These are phyloP conservation scores for Mesocentrotus franciscanus DNA, from an alignment of 53 echinoderm and acorn worm species.

Conservation along the genomic window DNA sequence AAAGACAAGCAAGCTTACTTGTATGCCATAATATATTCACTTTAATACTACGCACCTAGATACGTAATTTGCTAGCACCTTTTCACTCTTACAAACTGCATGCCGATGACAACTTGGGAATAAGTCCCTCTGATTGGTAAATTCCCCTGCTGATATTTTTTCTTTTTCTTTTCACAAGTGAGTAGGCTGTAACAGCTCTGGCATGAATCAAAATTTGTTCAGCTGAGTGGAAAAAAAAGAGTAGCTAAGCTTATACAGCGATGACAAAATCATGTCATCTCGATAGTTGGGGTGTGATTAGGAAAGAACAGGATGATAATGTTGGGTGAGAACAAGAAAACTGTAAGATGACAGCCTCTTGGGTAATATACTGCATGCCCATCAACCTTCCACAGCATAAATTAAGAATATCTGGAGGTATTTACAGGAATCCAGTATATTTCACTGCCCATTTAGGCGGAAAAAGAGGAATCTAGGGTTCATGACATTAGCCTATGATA, in stretches of 20 bases:
- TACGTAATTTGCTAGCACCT: neutral
- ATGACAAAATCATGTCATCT: conserved; percentile 22
- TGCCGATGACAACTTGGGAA: neutral
- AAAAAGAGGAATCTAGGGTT: too few species aligned
- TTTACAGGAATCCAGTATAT: too few species aligned
- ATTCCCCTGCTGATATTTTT: conserved; percentile 9
- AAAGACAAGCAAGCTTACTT: neutral
- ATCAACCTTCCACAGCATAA: neutral
- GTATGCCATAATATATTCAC: neutral
- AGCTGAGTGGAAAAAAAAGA: conserved; percentile 17
- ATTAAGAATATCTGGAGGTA: neutral
- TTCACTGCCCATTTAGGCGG: too few species aligned
- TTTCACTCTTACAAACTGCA: neutral
- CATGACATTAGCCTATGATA: too few species aligned
- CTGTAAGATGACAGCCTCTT: neutral
- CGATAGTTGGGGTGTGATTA: neutral
- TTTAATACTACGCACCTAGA: neutral
- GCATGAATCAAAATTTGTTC: conserved; percentile 40
- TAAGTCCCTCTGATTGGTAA: neutral
- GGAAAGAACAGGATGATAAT: neutral
- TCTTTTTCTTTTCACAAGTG: conserved; percentile 24
- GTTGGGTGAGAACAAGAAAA: neutral
- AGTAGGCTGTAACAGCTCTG: neutral
- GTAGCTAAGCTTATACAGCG: neutral
- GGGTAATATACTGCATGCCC: neutral